Base-by-base conservation (phyloP, 2,888 invertebrate species). In the Synergus gifuensis region DNA sequence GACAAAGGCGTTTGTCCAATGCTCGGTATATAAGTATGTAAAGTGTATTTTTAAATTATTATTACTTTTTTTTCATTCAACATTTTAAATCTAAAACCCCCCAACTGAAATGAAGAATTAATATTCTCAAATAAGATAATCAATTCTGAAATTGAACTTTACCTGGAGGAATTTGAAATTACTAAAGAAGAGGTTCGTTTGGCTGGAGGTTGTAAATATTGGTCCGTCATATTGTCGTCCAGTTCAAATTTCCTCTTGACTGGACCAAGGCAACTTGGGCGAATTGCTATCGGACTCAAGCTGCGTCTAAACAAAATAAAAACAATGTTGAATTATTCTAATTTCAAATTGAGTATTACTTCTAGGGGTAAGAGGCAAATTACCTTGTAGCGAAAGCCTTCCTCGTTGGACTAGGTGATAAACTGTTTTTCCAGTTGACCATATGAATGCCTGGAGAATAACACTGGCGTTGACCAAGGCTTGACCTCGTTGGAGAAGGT, bases 341-440 rank as follows among this genome's bases (percentile, higher is more conserved):
- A 66, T 54, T 44, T 77, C n/a, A 44, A 78, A 78, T n/a, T 63
- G 63, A 11, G 73, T 22, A 22, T 18, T 60, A 12, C 22, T 62
- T 62, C 12, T 54, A 63, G 42, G 69, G n/a, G 22, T 36, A 42
- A 1, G 4, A 67, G 11, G 40, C 18, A 81, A 77, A 80, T 76
- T 84, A 91, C 87, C 97, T 94, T 76, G 96, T 96, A 82, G 96
- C 95, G 92, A 96, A 97, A 76, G 95, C 94, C 87, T 96, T 96
- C 83, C 98, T 94, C 44, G 97, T 97, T 3, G 98, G 98, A 83
- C 97, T 97, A 36, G 97, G 97, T 11, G 96, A 97, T 60, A 96
- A 94, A 83, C 93, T 94, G 76, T 92, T 93, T 85, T 93, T 93
- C 88, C 94, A 94, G 63, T 93, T 92, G 54, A 90, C 90, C 83